phyloP scores from a whole-genome alignment of 2,797 vertebrate genomes.

The Neopelma chrysocephalum region DNA sequence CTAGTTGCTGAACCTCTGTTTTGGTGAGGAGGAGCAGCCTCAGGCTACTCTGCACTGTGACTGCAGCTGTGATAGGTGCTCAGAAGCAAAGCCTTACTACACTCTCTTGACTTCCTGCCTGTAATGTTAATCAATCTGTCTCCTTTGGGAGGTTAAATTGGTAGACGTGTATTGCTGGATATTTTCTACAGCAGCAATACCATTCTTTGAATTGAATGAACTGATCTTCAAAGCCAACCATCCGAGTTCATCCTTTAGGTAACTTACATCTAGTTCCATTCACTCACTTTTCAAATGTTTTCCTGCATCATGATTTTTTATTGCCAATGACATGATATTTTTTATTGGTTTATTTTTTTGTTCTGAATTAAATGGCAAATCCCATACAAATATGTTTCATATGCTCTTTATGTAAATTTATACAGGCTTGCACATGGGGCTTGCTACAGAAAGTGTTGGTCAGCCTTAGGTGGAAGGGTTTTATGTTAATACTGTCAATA shows the following conservation, averaged over 20 bases:
- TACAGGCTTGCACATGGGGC: not conserved
- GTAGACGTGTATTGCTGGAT: not conserved
- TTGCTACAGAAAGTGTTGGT: not conserved
- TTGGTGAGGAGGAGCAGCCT: not conserved
- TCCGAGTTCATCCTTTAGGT: not conserved
- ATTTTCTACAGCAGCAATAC: not conserved
- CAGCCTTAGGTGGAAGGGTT: not conserved
- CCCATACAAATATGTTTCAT: not conserved
- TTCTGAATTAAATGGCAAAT: not conserved
- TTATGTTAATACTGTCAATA: not conserved
- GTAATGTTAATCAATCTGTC: not conserved
- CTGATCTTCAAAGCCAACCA: not conserved
- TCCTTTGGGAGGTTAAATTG: not conserved
- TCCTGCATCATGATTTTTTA: not conserved
- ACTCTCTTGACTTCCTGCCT: not conserved
- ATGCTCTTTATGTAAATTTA: not conserved
- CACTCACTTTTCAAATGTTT: not conserved
- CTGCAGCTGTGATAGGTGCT: not conserved
- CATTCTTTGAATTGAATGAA: not conserved
- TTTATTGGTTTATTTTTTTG: not conserved
- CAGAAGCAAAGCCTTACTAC: not conserved
- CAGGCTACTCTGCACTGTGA: not conserved
- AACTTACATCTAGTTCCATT: not conserved
- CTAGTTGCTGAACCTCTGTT: not conserved
- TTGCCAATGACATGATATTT: not conserved